Base-by-base conservation (phyloP, 2,888 invertebrate species). In the Drosophila niveifrons region DNA sequence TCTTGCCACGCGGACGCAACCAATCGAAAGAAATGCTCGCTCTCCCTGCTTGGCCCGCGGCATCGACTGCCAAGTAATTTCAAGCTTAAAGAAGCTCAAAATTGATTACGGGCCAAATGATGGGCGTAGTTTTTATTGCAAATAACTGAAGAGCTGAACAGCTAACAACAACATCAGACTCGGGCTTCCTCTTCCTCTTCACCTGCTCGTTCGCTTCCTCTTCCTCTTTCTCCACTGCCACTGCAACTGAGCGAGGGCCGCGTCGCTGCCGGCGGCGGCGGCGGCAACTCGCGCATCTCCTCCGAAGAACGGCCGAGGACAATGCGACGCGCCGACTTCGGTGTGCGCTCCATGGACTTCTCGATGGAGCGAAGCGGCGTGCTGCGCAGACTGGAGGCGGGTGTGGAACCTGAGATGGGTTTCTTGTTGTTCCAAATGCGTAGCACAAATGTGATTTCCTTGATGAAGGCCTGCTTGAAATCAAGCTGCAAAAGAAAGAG, bases 341-440 rank as follows among this genome's bases (percentile, higher is more conserved):
- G 87, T 3, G 75, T 72, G 1, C 82, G 78, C 9, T 89, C 90
- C 48, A 79, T 29, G 9, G 87, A 87, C 51, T 90, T 86, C 2
- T 83, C 84, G 3, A 81, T 52, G 6, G 88, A 85, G 0, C 71
- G 75, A 0, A 76, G 86, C 1, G 91, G 82, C 3, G 90, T 81
- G 1, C 82, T 75, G 1, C 75, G 69, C 8, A 83, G 28, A 41
- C 91, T 91, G 7, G 83, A 80, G 0, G 75, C 64, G 0, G 91
- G 86, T 10, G 84, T 79, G 7, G 66, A 64, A 6, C 59, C 57
- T 3, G 59, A 69, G 4, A 90, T 78, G 4, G 91, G 91, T 13
- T 91, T 91, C 44, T 85, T 89, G 47, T 90, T 91, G 66, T 90
- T 91, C 90, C 90, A 90, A 44, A 91, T 75, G 51, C 88, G 77